Conservation (phyloP, 1,140 invertebrate species). For the Eueides isabella region DNA sequence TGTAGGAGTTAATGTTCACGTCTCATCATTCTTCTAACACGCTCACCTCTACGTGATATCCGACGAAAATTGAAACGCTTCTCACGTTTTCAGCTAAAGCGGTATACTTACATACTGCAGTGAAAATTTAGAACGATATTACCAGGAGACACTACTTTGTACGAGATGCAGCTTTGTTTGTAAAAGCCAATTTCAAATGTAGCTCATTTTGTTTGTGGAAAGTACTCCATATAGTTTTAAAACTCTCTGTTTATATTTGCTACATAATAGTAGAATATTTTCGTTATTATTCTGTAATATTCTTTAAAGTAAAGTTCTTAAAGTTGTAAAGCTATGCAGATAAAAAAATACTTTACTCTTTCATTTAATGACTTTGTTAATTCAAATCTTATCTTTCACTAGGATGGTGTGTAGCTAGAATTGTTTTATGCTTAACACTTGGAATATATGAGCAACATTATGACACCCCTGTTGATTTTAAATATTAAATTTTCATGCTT, state of each 20-base stretch:
- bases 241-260: constrained; percentile 1
- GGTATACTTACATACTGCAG: too few species aligned
- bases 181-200: constrained; percentile 29
- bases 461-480: too few species aligned
- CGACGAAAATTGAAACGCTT: constrained; percentile 39
- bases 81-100: constrained; percentile 42
- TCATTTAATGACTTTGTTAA: too few species aligned
- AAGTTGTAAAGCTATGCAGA: too few species aligned
- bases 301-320: too few species aligned
- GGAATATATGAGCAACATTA: too few species aligned
- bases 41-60: constrained; percentile 36
- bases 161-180: constrained; percentile 29
- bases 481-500: too few species aligned
- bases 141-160: constrained; percentile 38
- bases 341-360: too few species aligned
- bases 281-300: constrained; percentile 9
- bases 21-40: constrained; percentile 38
- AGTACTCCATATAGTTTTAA: constrained; percentile 3
- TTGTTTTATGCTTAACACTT: too few species aligned
- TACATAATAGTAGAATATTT: constrained; percentile 7
- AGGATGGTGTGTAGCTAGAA: too few species aligned
- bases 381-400: too few species aligned
- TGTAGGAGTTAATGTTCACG: constrained; percentile 34
- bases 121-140: constrained; percentile 40
- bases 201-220: constrained; percentile 23